These are phyloP conservation scores for Aplochiton taeniatus DNA, from an alignment of 2,797 vertebrate species.

Conservation along the genomic window DNA sequence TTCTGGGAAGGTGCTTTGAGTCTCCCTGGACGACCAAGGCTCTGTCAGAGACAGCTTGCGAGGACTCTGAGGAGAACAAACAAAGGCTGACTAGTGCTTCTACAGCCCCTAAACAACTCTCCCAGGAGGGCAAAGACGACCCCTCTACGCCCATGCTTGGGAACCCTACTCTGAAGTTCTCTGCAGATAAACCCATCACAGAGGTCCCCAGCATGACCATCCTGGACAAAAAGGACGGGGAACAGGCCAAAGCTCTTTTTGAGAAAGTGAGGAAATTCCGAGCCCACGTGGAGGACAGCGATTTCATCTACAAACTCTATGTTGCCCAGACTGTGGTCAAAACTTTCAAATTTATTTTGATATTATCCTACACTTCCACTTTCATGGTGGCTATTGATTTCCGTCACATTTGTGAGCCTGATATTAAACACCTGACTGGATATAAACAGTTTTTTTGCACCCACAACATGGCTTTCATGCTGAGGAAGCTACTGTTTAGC, in stretches of 20 bases:
- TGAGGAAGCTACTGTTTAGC: conserved; percentile 91
- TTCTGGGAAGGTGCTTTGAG: conserved; percentile 95
- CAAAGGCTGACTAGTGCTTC: conserved; percentile 88
- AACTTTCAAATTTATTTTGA: conserved; percentile 94
- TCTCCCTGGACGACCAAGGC: conserved; percentile 99
- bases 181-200: conserved; percentile 85
- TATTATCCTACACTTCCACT: conserved; percentile 91
- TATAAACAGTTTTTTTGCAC: conserved; percentile 89
- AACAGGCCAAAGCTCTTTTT: conserved; percentile 97
- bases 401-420: conserved; percentile 80
- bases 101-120: conserved; percentile 83
- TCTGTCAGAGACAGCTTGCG: conserved; percentile 95
- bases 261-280: conserved; percentile 97
- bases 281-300: conserved; percentile 95
- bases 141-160: conserved; percentile 89
- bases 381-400: conserved; percentile 89
- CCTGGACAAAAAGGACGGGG: conserved; percentile 96
- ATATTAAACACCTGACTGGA: conserved; percentile 89
- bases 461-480: conserved; percentile 97
- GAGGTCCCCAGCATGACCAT: conserved; percentile 95
- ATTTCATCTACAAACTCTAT: conserved; percentile 97
- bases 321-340: conserved; percentile 94
- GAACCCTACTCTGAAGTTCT: conserved; percentile 85
- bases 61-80: conserved; percentile 96
- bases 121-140: conserved; percentile 86